Conservation (phyloP, 2,888 invertebrate species). For the Sarcophaga variegata region DNA sequence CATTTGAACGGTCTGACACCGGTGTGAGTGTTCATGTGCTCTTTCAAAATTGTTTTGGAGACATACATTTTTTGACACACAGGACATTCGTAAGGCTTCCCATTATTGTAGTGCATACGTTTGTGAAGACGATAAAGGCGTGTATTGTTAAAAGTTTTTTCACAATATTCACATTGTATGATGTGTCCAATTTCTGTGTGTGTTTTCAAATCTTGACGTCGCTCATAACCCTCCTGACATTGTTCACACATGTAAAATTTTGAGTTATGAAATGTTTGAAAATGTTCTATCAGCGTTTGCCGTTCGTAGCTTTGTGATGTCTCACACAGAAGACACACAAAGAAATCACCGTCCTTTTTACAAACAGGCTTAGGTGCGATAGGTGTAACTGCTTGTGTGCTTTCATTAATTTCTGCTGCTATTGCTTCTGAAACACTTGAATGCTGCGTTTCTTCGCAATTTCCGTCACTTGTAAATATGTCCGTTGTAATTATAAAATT, state of each 20-base stretch:
- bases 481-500: slow-evolving; percentile 55
- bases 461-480: slow-evolving; percentile 31
- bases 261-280: slow-evolving; percentile 85
- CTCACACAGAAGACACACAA: slow-evolving; percentile 69
- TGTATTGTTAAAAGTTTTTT: slow-evolving; percentile 85
- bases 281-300: slow-evolving; percentile 85
- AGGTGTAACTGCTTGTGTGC: background rate
- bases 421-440: slow-evolving; percentile 1
- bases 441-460: slow-evolving; percentile 37
- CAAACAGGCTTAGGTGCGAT: slow-evolving; percentile 55
- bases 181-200: slow-evolving; percentile 86
- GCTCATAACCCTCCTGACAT: slow-evolving; percentile 86
- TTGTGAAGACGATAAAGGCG: slow-evolving; percentile 85
- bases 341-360: slow-evolving; percentile 55
- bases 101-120: slow-evolving; percentile 84
- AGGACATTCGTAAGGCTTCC: slow-evolving; percentile 86
- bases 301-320: slow-evolving; percentile 81
- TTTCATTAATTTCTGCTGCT: background rate
- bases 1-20: slow-evolving; percentile 87
- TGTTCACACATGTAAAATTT: slow-evolving; percentile 87
- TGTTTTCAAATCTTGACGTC: slow-evolving; percentile 84
- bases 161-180: slow-evolving; percentile 84
- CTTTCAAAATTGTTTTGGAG: slow-evolving; percentile 87
- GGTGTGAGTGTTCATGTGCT: slow-evolving; percentile 88
- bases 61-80: slow-evolving; percentile 87